Evolutionary conservation across 2,797 vertebrate genomes (phyloP).

Genomic region (Zalophus californianus): DNA sequence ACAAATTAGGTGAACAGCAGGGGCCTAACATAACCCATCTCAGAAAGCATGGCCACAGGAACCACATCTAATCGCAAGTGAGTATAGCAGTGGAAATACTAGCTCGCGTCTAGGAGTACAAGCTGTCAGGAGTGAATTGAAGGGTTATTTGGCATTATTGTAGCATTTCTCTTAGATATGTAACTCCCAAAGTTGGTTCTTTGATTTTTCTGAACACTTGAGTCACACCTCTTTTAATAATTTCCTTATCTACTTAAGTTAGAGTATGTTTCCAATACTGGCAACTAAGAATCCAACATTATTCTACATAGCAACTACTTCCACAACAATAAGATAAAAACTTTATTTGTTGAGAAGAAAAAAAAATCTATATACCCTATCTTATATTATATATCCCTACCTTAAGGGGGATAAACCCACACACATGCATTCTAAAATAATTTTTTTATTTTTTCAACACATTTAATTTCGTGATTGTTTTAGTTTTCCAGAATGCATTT

Average conservation of each 20-base stretch:
- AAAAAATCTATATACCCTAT: not conserved
- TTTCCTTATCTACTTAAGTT: not conserved
- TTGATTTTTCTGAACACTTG: not conserved
- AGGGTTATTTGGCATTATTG: not conserved
- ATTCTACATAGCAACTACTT: not conserved
- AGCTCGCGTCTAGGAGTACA: not conserved
- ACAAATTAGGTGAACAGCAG: not conserved
- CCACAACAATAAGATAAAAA: not conserved
- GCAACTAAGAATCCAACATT: not conserved
- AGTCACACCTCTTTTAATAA: not conserved
- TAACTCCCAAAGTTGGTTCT: not conserved
- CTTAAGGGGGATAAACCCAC: not conserved
- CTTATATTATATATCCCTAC: not conserved
- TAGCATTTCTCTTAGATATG: not conserved
- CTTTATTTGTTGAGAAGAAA: not conserved
- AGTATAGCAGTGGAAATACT: not conserved
- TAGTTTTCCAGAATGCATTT: not conserved
- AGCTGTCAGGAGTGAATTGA: not conserved
- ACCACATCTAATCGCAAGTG: not conserved
- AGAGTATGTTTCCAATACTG: not conserved
- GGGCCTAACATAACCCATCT: not conserved
- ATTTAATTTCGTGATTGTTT: not conserved
- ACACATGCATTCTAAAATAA: not conserved
- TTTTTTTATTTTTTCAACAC: not conserved
- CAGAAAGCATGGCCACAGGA: not conserved